Percentiles rank a stretch among this genome's conserved stretches.
Evolutionary conservation across 2,797 vertebrate genomes (phyloP).

Genomic region (Coregonus sp.): DNA sequence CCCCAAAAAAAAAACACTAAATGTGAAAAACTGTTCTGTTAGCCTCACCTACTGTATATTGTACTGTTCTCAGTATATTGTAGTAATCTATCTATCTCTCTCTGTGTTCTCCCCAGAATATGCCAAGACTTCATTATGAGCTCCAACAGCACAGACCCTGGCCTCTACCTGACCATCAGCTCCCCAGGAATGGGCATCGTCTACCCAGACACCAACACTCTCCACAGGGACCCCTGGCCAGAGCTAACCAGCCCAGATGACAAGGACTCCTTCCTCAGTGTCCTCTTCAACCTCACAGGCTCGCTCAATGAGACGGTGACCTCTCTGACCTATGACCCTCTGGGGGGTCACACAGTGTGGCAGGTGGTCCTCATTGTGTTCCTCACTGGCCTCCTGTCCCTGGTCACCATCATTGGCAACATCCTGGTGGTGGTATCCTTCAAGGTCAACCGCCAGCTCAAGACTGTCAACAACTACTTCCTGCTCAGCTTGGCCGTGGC

Average conservation of each 20-base stretch:
- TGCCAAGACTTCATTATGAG: constrained; percentile 92
- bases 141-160: constrained; percentile 83
- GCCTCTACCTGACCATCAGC: constrained; percentile 72
- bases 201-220: constrained; percentile 43
- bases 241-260: constrained; percentile 58
- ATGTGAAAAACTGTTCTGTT: constrained; percentile 25
- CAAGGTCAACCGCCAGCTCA: constrained; percentile 96
- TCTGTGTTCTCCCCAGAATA: constrained; percentile 79
- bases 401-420: constrained; percentile 94
- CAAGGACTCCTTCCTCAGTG: constrained; percentile 60
- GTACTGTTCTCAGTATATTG: background rate
- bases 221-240: constrained; percentile 60
- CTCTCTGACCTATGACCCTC: constrained; percentile 66
- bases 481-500: constrained; percentile 93
- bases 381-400: constrained; percentile 86
- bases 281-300: constrained; percentile 60
- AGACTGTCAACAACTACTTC: constrained; percentile 98
- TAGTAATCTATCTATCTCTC: background rate
- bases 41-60: constrained; percentile 60
- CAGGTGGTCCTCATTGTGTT: constrained; percentile 92
- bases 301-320: constrained; percentile 42
- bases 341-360: constrained; percentile 88
- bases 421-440: constrained; percentile 94
- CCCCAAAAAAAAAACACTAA: background rate
- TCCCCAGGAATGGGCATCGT: constrained; percentile 72